Conservation (phyloP, 2,888 invertebrate genomes). For the Drosophila algonquin region DNA sequence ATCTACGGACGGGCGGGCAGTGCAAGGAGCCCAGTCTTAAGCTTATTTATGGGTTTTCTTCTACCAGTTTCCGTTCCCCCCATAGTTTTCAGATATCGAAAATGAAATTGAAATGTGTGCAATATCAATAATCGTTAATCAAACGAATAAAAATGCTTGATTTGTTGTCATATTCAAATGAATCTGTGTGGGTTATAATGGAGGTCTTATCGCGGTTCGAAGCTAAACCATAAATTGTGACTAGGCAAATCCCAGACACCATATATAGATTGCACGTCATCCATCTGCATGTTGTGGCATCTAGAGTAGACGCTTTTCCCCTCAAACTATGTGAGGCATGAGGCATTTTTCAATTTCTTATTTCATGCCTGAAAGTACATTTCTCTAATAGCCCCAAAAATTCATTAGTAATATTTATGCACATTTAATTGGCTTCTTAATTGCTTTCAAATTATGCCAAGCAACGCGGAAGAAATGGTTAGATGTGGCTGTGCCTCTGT, state of each 20-base stretch:
- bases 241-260: background rate
- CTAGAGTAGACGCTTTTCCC: conserved; percentile 4
- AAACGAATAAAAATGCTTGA: conserved; percentile 38
- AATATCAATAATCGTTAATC: conserved; percentile 38
- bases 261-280: conserved; percentile 1
- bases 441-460: conserved; percentile 58
- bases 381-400: conserved; percentile 30
- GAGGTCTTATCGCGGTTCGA: background rate
- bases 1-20: background rate
- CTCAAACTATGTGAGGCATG: background rate
- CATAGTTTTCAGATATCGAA: conserved; percentile 23
- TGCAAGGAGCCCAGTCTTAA: conserved; percentile 24
- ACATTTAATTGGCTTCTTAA: conserved; percentile 63
- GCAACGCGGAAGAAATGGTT: conserved; percentile 28
- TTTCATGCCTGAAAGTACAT: conserved; percentile 5
- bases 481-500: background rate
- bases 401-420: conserved; percentile 67
- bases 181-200: conserved; percentile 4
- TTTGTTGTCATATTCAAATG: conserved; percentile 9
- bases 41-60: conserved; percentile 34
- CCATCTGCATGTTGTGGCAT: conserved; percentile 36
- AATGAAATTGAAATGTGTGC: conserved; percentile 22
- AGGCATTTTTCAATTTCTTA: conserved; percentile 4
- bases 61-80: conserved; percentile 5
- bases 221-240: conserved; percentile 7